A percentile compares a stretch with the other conserved stretches of the same genome.
Conservation (phyloP, 1,140 invertebrate genomes). For the Drosophila kanapiae region DNA sequence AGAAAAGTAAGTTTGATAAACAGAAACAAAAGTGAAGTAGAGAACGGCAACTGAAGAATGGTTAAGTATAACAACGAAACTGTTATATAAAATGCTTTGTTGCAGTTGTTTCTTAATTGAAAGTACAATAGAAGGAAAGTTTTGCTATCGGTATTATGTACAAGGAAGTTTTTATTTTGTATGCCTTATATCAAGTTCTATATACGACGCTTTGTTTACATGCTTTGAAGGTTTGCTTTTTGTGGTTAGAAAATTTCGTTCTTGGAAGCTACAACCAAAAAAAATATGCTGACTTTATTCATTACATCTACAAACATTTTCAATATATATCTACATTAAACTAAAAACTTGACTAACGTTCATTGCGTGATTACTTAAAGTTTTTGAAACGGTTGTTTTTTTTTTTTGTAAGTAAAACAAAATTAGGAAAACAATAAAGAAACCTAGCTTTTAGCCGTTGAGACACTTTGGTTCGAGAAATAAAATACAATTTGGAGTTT, state of each 20-base stretch:
- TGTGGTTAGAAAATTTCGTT: conserved; percentile 51
- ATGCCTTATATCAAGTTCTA: conserved; percentile 25
- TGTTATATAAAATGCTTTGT: conserved; percentile 49
- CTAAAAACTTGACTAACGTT: conserved; percentile 72
- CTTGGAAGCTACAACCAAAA: conserved; percentile 61
- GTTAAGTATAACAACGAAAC: conserved; percentile 54
- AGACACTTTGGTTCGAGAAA: conserved; percentile 70
- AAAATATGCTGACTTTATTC: conserved; percentile 15
- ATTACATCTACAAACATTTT: conserved; percentile 49
- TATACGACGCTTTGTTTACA: conserved; percentile 62
- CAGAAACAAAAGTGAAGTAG: conserved; percentile 43
- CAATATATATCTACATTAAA: conserved; percentile 52
- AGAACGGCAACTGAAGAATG: conserved; percentile 34
- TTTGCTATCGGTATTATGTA: conserved; percentile 52
- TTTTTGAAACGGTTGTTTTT: background rate
- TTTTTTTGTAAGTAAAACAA: conserved; percentile 11
- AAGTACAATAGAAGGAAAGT: conserved; percentile 34
- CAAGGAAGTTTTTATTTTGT: conserved; percentile 34
- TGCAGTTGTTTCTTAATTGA: conserved; percentile 16
- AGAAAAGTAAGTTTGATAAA: conserved; percentile 48
- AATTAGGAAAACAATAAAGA: conserved; percentile 44
- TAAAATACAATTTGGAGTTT: conserved; percentile 39
- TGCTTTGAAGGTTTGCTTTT: conserved; percentile 52
- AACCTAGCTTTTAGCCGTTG: conserved; percentile 68
- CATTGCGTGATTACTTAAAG: conserved; percentile 56